These are phyloP conservation scores for Diorhabda carinulata DNA, from an alignment of 1,140 invertebrate genomes.

Conservation along the genomic window DNA sequence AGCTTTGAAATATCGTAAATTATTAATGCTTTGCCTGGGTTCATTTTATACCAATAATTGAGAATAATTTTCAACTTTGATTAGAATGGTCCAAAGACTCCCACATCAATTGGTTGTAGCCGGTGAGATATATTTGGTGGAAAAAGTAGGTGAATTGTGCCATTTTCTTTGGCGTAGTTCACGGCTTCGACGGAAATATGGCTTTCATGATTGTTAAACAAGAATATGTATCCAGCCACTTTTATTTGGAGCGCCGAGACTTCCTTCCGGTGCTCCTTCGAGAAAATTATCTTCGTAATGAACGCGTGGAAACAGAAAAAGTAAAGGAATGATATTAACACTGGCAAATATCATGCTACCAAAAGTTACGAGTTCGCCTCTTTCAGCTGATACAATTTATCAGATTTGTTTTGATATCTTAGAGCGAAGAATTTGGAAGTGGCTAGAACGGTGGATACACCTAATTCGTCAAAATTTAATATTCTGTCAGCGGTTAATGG, in stretches of 20 bases:
- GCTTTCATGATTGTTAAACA: constrained; percentile 46
- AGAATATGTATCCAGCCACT: constrained; percentile 51
- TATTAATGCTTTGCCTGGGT: too few relatives aligned
- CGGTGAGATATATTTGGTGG: constrained; percentile 9
- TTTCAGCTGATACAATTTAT: constrained; percentile 44
- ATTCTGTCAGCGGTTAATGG: constrained; percentile 17
- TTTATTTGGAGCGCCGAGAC: constrained; percentile 44
- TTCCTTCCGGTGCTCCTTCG: constrained; percentile 40
- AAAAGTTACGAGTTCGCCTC: constrained; percentile 45
- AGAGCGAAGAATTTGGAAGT: constrained; percentile 40
- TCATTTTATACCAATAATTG: too few relatives aligned
- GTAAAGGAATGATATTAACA: constrained; percentile 44
- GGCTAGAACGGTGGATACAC: constrained; percentile 36
- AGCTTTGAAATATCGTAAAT: too few relatives aligned
- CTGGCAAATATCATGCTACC: constrained; percentile 42
- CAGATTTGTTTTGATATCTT: constrained; percentile 43
- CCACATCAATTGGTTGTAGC: neutral
- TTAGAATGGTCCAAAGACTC: too few relatives aligned
- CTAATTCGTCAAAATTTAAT: constrained; percentile 15
- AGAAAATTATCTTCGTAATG: constrained; percentile 45
- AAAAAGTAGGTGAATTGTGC: constrained; percentile 12
- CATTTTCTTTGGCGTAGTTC: constrained; percentile 11
- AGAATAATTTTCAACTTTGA: too few relatives aligned
- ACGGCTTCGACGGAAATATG: constrained; percentile 33
- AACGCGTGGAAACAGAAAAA: constrained; percentile 45